Conservation (phyloP, 2,797 vertebrate species). For the Brachymystax lenok region DNA sequence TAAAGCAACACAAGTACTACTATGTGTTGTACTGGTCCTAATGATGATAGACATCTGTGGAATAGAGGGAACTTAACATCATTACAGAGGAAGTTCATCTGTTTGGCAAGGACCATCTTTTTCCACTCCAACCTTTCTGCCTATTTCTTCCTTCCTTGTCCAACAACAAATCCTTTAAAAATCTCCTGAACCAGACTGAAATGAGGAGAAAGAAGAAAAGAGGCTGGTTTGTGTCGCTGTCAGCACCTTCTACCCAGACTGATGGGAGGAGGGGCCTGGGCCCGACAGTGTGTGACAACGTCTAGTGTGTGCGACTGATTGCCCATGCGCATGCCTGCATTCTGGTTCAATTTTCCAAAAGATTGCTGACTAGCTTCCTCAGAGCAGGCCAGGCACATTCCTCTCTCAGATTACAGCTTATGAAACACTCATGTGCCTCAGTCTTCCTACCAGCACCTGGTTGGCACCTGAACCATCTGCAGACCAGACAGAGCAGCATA, state of each 20-base stretch:
- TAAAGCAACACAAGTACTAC: not conserved
- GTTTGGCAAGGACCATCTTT: slow-evolving; percentile 55
- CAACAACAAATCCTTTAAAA: slow-evolving; percentile 21
- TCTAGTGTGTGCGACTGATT: not conserved
- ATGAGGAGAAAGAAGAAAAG: slow-evolving; percentile 12
- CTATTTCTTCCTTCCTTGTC: slow-evolving; percentile 1
- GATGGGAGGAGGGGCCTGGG: slow-evolving; percentile 45
- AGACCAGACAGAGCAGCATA: slow-evolving; percentile 47
- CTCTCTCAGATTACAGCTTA: slow-evolving; percentile 69
- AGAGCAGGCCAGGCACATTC: slow-evolving; percentile 22
- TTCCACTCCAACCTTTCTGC: slow-evolving; percentile 54
- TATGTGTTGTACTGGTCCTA: slow-evolving; percentile 6
- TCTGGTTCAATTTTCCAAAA: too few relatives aligned
- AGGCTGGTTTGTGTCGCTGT: slow-evolving; percentile 59
- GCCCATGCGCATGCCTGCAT: not conserved
- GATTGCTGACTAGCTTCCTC: too few relatives aligned
- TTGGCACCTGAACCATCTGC: slow-evolving; percentile 51
- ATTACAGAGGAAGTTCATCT: slow-evolving; percentile 39
- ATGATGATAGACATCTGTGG: slow-evolving; percentile 15
- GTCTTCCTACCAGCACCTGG: slow-evolving; percentile 57
- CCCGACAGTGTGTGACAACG: not conserved
- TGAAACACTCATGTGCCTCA: slow-evolving; percentile 72
- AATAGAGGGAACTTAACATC: slow-evolving; percentile 13
- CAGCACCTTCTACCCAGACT: slow-evolving; percentile 65
- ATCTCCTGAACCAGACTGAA: slow-evolving; percentile 34